Conservation (phyloP, 2,888 invertebrate genomes). For the Rotaria magnacalcarata region DNA sequence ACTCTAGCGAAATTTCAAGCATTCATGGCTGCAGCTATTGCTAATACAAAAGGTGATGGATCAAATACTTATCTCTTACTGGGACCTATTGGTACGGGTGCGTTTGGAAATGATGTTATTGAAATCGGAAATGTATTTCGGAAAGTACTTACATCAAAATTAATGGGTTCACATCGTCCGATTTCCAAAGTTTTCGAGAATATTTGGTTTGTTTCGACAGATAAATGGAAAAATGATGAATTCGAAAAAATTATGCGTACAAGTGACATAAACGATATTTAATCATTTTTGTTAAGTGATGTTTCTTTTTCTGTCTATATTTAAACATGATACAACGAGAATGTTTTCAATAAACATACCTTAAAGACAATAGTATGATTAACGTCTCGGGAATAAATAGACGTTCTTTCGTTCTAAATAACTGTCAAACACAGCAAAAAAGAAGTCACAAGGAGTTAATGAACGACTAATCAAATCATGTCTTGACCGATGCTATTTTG, state of each 20-base stretch:
- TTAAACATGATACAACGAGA: no score
- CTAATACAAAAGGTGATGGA: slow-evolving; percentile 34
- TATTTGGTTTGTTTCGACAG: slow-evolving; percentile 25
- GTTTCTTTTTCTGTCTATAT: no score
- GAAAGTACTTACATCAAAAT: neutral
- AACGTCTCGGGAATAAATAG: no score
- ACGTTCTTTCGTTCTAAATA: no score
- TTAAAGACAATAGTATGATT: no score
- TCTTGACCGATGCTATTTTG: no score
- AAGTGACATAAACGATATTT: neutral
- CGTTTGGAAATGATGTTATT: neutral
- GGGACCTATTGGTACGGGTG: slow-evolving; percentile 9
- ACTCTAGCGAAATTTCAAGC: neutral
- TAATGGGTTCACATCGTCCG: neutral
- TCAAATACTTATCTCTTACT: slow-evolving; percentile 23
- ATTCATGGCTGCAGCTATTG: slow-evolving; percentile 16
- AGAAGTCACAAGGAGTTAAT: no score
- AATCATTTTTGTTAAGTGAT: no score
- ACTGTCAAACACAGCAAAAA: no score
- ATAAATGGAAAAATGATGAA: neutral
- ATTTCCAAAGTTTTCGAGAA: neutral
- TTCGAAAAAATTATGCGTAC: neutral
- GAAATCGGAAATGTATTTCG: neutral
- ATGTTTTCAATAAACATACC: no score
- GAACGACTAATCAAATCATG: no score